Conservation (phyloP, 2,888 invertebrate genomes). For the Pyrocoelia pectoralis region DNA sequence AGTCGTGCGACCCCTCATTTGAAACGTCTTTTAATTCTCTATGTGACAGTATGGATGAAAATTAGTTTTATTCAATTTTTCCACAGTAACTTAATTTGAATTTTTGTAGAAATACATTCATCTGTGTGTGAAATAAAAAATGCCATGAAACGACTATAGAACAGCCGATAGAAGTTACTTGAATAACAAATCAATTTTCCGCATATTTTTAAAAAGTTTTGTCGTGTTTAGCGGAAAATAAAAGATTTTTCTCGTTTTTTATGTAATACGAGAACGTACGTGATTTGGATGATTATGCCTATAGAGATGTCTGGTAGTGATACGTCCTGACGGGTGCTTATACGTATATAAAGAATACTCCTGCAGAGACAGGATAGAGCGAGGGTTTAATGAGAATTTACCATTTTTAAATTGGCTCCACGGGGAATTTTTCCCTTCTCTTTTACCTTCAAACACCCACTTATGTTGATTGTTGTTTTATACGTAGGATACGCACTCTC, state of each 20-base stretch:
- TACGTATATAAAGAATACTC: conserved; percentile 21
- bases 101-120: too few relatives aligned
- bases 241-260: conserved; percentile 5
- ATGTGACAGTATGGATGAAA: too few relatives aligned
- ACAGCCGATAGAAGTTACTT: too few relatives aligned
- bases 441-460: conserved; percentile 9
- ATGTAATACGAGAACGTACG: conserved; percentile 25
- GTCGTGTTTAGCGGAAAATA: not conserved
- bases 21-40: too few relatives aligned
- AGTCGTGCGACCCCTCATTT: too few relatives aligned
- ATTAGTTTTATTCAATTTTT: too few relatives aligned
- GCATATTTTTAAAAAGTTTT: too few relatives aligned
- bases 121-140: too few relatives aligned
- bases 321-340: conserved; percentile 20
- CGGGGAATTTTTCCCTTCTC: conserved; percentile 23
- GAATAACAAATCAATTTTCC: too few relatives aligned
- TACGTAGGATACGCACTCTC: conserved; percentile 6
- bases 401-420: conserved; percentile 46
- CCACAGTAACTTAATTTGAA: too few relatives aligned
- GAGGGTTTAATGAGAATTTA: conserved; percentile 43
- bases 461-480: conserved; percentile 25
- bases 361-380: conserved; percentile 22
- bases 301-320: conserved; percentile 29
- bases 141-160: too few relatives aligned
- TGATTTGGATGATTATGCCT: conserved; percentile 26